Percentiles rank a stretch among this genome's conserved stretches.
phyloP scores from a whole-genome alignment of 92 coral and sea anemone genomes.

The Actinostola sp. region DNA sequence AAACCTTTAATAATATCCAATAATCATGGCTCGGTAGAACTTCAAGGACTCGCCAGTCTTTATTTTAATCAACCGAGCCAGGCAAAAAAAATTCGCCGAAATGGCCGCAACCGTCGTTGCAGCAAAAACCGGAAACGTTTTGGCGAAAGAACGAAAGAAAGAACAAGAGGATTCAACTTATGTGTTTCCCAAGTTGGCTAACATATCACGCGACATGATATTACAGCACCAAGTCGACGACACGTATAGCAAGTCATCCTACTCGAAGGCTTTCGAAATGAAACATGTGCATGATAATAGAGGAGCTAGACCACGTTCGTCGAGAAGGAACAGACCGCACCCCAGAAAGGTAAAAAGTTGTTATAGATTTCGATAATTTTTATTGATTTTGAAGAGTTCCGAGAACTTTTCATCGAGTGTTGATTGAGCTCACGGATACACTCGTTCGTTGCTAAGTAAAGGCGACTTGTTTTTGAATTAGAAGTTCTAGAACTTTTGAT shows the following conservation, averaged over 20 bases:
- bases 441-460: no score
- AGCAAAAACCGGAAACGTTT: conserved; percentile 1
- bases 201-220: conserved; percentile 29
- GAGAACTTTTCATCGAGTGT: background rate
- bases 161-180: conserved; percentile 57
- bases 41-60: background rate
- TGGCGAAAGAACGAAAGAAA: conserved; percentile 61
- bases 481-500: background rate
- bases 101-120: conserved; percentile 1
- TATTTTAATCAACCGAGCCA: background rate
- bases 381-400: no score
- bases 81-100: background rate
- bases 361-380: no score
- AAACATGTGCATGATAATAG: conserved; percentile 19
- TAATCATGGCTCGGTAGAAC: conserved; percentile 16
- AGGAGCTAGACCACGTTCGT: conserved; percentile 68
- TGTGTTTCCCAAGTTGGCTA: conserved; percentile 44
- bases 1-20: background rate
- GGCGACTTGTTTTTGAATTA: background rate
- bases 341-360: conserved; percentile 72
- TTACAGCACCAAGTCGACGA: conserved; percentile 25
- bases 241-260: conserved; percentile 58
- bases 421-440: background rate
- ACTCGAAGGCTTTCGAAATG: conserved; percentile 73
- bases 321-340: conserved; percentile 88